Evolutionary conservation across 2,797 vertebrate genomes (phyloP).

Genomic region (Galaxias olidus): DNA sequence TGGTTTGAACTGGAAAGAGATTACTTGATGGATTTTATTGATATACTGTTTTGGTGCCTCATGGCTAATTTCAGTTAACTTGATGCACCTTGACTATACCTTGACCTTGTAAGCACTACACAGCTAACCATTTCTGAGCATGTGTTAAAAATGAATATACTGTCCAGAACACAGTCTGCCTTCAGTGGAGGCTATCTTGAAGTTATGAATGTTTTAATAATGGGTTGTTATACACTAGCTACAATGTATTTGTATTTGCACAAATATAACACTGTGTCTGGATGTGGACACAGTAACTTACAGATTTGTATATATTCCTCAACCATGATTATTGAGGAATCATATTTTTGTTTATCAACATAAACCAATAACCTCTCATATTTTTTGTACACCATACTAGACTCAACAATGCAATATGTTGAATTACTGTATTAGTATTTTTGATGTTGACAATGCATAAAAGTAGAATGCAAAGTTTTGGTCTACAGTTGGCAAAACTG

Average conservation of each 20-base stretch:
- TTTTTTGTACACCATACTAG: not conserved
- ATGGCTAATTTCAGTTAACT: too few relatives aligned
- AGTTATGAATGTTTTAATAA: slow-evolving; percentile 37
- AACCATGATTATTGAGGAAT: not conserved
- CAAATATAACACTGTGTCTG: slow-evolving; percentile 3
- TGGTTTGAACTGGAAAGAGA: too few relatives aligned
- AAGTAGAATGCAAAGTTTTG: too few relatives aligned
- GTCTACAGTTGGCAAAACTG: not conserved
- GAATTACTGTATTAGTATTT: too few relatives aligned
- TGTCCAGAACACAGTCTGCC: slow-evolving; percentile 15
- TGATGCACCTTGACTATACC: too few relatives aligned
- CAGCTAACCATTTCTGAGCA: not conserved
- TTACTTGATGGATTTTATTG: too few relatives aligned
- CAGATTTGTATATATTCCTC: not conserved
- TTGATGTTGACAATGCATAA: too few relatives aligned
- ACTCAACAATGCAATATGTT: not conserved
- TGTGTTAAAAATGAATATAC: not conserved
- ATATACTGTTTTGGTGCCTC: too few relatives aligned
- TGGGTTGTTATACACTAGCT: slow-evolving; percentile 19
- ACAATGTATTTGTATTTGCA: slow-evolving; percentile 27
- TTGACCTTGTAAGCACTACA: not conserved
- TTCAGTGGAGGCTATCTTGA: slow-evolving; percentile 32
- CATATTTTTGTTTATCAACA: not conserved
- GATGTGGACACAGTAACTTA: not conserved
- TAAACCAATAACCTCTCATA: not conserved